These are phyloP conservation scores for Entomobrya multifasciata DNA, from an alignment of 2,888 invertebrate genomes.

Conservation along the genomic window DNA sequence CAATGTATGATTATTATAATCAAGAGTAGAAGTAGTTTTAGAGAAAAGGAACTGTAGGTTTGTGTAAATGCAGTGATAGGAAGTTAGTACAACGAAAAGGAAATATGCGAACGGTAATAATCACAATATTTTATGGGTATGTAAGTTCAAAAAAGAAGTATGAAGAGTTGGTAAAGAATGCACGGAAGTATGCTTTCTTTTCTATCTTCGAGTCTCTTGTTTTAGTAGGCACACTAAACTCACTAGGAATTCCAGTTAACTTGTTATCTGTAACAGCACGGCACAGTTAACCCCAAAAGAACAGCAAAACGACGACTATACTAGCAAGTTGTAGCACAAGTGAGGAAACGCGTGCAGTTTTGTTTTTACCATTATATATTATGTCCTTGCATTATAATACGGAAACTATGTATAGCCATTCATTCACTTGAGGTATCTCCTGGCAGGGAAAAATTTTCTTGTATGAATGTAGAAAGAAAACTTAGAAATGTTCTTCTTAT, in stretches of 20 bases:
- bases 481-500: neutral
- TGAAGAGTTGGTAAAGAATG: conserved; percentile 63
- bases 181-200: conserved; percentile 61
- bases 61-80: neutral
- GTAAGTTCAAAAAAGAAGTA: conserved; percentile 17
- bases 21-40: neutral
- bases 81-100: conserved; percentile 4
- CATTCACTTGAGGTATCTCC: neutral
- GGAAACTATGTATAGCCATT: neutral
- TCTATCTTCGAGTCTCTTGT: conserved; percentile 38
- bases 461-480: conserved; percentile 16
- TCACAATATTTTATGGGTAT: conserved; percentile 59
- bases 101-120: conserved; percentile 42
- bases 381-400: neutral
- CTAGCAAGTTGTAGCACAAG: neutral
- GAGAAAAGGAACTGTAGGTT: neutral
- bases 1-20: conserved; percentile 15
- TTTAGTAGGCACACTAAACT: neutral
- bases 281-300: conserved; percentile 53
- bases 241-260: conserved; percentile 3
- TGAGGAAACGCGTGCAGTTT: conserved; percentile 45
- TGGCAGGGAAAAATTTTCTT: conserved; percentile 8
- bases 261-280: conserved; percentile 58
- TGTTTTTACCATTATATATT: conserved; percentile 18
- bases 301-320: conserved; percentile 19